Percentiles rank a stretch among this genome's conserved stretches.
phyloP scores from a whole-genome alignment of 2,888 invertebrate species.

The Antitype chi region DNA sequence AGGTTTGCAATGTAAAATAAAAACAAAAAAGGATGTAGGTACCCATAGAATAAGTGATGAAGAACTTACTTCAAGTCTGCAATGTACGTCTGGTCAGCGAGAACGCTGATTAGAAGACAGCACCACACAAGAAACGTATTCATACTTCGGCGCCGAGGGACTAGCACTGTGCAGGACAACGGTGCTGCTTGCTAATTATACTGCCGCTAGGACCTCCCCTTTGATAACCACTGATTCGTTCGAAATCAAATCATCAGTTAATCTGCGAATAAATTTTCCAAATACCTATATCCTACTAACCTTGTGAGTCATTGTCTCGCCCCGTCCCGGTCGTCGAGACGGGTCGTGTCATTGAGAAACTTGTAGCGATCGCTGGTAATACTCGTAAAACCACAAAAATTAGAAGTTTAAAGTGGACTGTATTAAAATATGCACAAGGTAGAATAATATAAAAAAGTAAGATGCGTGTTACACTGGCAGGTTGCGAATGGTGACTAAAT shows the following conservation, averaged over 20 bases:
- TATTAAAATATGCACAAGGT: too few relatives aligned
- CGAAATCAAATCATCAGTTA: conserved; percentile 1
- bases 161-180: conserved; percentile 13
- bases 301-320: not conserved
- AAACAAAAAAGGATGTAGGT: not conserved
- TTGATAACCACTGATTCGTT: conserved; percentile 33
- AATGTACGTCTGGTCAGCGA: conserved; percentile 30
- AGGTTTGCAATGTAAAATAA: not conserved
- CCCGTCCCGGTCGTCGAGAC: too few relatives aligned
- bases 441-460: too few relatives aligned
- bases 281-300: not conserved
- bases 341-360: too few relatives aligned
- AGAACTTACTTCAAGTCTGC: not conserved
- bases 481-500: too few relatives aligned
- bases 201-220: conserved; percentile 14
- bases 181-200: conserved; percentile 31
- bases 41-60: not conserved
- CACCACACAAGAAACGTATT: conserved; percentile 31
- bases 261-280: not conserved
- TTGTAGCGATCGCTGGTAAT: too few relatives aligned
- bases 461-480: too few relatives aligned
- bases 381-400: too few relatives aligned
- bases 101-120: conserved; percentile 36
- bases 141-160: conserved; percentile 26
- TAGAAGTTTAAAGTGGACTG: too few relatives aligned